Base-by-base conservation (phyloP, 1,140 invertebrate genomes). In the Cyphomyrmex costatus region DNA sequence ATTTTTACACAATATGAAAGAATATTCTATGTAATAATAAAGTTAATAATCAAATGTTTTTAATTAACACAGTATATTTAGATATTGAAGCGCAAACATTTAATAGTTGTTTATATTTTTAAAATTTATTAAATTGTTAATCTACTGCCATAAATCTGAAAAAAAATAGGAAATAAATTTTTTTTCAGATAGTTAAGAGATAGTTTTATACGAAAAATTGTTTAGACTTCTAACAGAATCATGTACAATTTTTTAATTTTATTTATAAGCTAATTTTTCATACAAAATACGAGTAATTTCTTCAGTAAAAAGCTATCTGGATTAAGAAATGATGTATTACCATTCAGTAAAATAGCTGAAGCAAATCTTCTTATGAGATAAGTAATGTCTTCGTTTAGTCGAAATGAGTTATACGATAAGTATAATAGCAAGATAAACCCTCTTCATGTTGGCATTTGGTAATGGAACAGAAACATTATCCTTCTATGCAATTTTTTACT, bases 301-400 rank as follows among this genome's bases (percentile, higher is more conserved):
- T 33, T 21, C 51, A 19, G 14, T 12, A 30, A 33, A 60, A 83
- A 10, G 4, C 46, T 42, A 46, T 1, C 2, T 58, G 24, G 14
- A 16, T 46, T 10, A 74, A 60, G 14, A n/a, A 60, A 49, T 46
- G 10, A 58, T 73, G 24, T 49, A 83, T 73, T 73, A 49, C 36
- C 58, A 33, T 30, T 4, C 21, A 56, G 21, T 51, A 21, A 58
- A 80, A 80, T 80, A 10, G 33, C 21, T 66, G 30, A 42, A 66
- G 46, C 61, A 80, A 68, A 56, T 70, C 27, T 79, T 53, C 76
- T 53, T 68, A 53, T 21, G 63, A 80, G 30, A 70, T 46, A 36
- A 42, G 46, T 53, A 56, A 68, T 80, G 30, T 70, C 30, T 30
- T 80, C 30, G 53, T 79, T 80, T 70, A 58, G 51, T 21, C 8